Evolutionary conservation across 2,888 invertebrate genomes (phyloP).

Genomic region (Sicus ferrugineus): DNA sequence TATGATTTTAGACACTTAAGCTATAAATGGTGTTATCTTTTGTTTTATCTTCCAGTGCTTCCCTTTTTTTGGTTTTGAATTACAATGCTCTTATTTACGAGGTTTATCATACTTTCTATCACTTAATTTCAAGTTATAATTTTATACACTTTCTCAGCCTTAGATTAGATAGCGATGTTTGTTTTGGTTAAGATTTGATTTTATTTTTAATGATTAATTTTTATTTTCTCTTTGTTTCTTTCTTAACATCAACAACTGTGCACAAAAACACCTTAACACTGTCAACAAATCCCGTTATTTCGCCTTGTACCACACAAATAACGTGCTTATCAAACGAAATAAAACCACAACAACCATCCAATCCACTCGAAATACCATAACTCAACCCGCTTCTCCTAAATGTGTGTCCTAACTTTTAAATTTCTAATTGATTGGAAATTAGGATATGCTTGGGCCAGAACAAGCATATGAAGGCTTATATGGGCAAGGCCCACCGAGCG

Average conservation of each 20-base stretch:
- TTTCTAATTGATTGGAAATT: slow-evolving; percentile 34
- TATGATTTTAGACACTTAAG: background rate
- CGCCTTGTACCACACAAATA: background rate
- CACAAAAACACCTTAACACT: slow-evolving; percentile 1
- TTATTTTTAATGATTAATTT: slow-evolving; percentile 11
- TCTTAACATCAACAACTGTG: slow-evolving; percentile 15
- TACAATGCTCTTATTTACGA: background rate
- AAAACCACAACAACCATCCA: slow-evolving; percentile 5
- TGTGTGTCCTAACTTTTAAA: slow-evolving; percentile 54
- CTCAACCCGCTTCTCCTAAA: slow-evolving; percentile 25
- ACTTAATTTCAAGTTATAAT: too few species aligned
- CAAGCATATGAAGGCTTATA: slow-evolving; percentile 94
- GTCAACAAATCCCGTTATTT: slow-evolving; percentile 6
- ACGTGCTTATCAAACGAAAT: slow-evolving; percentile 1
- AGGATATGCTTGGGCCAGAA: slow-evolving; percentile 80
- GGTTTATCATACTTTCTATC: too few species aligned
- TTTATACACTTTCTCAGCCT: background rate
- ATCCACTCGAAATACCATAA: slow-evolving; percentile 14
- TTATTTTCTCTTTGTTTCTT: slow-evolving; percentile 21
- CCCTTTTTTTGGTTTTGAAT: background rate
- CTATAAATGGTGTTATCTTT: background rate
- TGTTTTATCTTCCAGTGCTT: slow-evolving; percentile 2
- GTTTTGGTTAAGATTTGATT: slow-evolving; percentile 8
- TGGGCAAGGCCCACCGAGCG: slow-evolving; percentile 88
- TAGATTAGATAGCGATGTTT: background rate